These are phyloP conservation scores for Nemotelus nigrinus DNA, from an alignment of 2,888 invertebrate genomes.

Conservation along the genomic window DNA sequence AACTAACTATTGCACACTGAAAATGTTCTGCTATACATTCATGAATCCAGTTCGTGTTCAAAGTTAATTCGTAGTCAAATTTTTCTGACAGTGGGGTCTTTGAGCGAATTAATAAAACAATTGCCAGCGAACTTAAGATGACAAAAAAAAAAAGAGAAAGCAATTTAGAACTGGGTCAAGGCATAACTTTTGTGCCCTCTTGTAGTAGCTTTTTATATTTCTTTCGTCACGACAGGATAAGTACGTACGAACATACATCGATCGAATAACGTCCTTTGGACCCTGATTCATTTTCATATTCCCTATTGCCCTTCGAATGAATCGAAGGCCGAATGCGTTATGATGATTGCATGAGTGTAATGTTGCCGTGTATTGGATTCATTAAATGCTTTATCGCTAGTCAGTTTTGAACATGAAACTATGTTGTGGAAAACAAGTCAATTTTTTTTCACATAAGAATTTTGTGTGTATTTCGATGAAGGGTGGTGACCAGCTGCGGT, in stretches of 20 bases:
- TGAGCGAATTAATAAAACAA: conserved; percentile 29
- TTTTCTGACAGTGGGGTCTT: no score
- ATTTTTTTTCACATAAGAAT: background rate
- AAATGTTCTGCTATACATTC: no score
- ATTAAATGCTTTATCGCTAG: conserved; percentile 38
- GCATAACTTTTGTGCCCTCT: conserved; percentile 13
- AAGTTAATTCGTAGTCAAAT: no score
- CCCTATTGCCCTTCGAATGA: background rate
- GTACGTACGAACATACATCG: background rate
- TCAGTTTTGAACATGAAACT: conserved; percentile 20
- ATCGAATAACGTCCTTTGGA: no score
- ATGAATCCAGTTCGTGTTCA: no score
- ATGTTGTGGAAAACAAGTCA: background rate
- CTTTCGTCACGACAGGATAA: conserved; percentile 10
- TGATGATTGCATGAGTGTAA: background rate
- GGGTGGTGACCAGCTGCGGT: no score
- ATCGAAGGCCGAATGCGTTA: background rate
- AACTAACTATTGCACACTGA: no score
- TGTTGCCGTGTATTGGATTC: conserved; percentile 35
- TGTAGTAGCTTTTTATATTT: conserved; percentile 10
- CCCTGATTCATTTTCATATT: no score
- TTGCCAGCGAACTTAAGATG: background rate
- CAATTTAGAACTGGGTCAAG: conserved; percentile 23
- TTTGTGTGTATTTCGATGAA: no score
- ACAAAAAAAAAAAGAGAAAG: background rate